These are phyloP conservation scores for Ennomos fuscantarius DNA, from an alignment of 2,888 invertebrate genomes.

Conservation along the genomic window DNA sequence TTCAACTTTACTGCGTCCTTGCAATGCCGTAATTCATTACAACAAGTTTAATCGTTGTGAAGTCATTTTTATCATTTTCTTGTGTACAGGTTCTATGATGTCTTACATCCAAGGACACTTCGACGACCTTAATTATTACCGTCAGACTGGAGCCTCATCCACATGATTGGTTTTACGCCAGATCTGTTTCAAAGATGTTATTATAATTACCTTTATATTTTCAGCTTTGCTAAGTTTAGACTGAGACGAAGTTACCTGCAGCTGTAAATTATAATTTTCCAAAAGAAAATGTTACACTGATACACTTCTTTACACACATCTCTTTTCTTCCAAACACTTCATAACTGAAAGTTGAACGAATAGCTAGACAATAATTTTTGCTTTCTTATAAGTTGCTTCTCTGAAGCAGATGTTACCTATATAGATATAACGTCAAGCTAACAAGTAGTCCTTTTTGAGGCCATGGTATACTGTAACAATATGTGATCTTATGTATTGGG, in stretches of 20 bases:
- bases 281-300: too few relatives aligned
- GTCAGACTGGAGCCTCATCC: slow-evolving; percentile 58
- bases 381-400: too few relatives aligned
- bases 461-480: slow-evolving; percentile 8
- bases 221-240: too few relatives aligned
- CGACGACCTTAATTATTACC: slow-evolving; percentile 68
- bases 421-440: too few relatives aligned
- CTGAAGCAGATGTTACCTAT: too few relatives aligned
- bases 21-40: slow-evolving; percentile 85
- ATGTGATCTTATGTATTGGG: slow-evolving; percentile 48
- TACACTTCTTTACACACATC: too few relatives aligned
- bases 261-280: too few relatives aligned
- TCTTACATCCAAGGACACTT: slow-evolving; percentile 71
- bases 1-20: slow-evolving; percentile 85
- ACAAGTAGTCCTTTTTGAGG: slow-evolving; percentile 1
- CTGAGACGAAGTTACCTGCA: too few relatives aligned
- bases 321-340: too few relatives aligned
- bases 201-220: too few relatives aligned
- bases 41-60: slow-evolving; percentile 76
- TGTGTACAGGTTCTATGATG: slow-evolving; percentile 62
- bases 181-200: slow-evolving; percentile 28
- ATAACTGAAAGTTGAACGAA: too few relatives aligned
- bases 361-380: too few relatives aligned
- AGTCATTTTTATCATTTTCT: slow-evolving; percentile 78
- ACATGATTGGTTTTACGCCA: slow-evolving; percentile 56